Percentiles rank a stretch among this genome's conserved stretches.
phyloP scores from a whole-genome alignment of 2,888 invertebrate genomes.

The Diaprepes abbreviatus region DNA sequence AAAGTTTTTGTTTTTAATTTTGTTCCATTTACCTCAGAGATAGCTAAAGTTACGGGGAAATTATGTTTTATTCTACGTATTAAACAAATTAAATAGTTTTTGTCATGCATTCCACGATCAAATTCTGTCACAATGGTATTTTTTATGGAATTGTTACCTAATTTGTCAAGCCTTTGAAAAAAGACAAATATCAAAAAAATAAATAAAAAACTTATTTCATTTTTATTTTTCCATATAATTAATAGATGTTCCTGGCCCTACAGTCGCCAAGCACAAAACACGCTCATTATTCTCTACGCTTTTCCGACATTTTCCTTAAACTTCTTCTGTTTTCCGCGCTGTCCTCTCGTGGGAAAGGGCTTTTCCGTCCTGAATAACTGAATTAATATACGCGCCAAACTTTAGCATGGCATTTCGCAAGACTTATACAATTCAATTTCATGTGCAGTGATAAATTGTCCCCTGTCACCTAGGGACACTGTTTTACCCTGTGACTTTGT shows the following conservation, averaged over 20 bases:
- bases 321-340: constrained; percentile 6
- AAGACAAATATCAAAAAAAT: too few relatives aligned
- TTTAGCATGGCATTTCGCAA: constrained; percentile 47
- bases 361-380: constrained; percentile 47
- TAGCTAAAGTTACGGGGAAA: too few relatives aligned
- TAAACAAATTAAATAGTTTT: too few relatives aligned
- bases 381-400: constrained; percentile 50
- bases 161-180: too few relatives aligned
- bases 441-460: constrained; percentile 50
- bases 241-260: not conserved
- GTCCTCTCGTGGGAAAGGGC: constrained; percentile 19
- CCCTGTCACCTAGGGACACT: constrained; percentile 49
- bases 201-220: too few relatives aligned
- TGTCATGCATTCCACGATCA: too few relatives aligned
- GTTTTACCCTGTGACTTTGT: constrained; percentile 43
- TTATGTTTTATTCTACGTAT: too few relatives aligned
- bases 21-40: too few relatives aligned
- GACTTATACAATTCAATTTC: constrained; percentile 49
- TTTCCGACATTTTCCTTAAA: constrained; percentile 17
- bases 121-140: too few relatives aligned
- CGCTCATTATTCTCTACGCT: constrained; percentile 18
- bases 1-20: too few relatives aligned
- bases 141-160: too few relatives aligned
- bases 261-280: not conserved
- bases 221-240: not conserved